Evolutionary conservation across 2,113 vertebrate genomes (phyloP).

Genomic region (Urocynchramus pylzowi): DNA sequence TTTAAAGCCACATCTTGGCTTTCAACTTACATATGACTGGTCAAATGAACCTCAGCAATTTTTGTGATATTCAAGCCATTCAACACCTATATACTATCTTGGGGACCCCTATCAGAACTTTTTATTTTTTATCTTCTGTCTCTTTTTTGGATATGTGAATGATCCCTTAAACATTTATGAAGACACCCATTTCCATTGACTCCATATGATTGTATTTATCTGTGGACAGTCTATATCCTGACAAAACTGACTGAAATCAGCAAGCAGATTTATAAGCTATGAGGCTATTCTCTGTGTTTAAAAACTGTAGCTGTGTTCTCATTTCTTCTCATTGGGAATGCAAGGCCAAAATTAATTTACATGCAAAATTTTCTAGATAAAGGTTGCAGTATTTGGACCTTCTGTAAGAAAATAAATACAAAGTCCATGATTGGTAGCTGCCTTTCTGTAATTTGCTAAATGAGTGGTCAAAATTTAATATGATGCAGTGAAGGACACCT

Average conservation of each 20-base stretch:
- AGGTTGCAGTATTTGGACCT: rapidly evolving
- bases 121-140: neutral
- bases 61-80: neutral
- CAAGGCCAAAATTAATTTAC: neutral
- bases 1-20: neutral
- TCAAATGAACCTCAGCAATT: neutral
- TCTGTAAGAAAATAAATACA: neutral
- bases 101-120: neutral
- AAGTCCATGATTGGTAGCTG: neutral
- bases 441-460: neutral
- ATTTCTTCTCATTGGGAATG: neutral
- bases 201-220: rapidly evolving
- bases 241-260: neutral
- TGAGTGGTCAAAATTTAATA: neutral
- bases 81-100: neutral
- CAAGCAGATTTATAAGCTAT: neutral
- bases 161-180: neutral
- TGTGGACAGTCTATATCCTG: neutral
- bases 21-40: neutral
- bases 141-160: neutral
- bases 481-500: neutral
- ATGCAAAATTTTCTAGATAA: neutral
- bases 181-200: neutral
- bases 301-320: neutral
- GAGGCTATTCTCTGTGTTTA: neutral